Evolutionary conservation across 2,888 invertebrate genomes (phyloP), one percentile per base, ranked within the genome.

Genomic region (Xylota sylvarum): DNA sequence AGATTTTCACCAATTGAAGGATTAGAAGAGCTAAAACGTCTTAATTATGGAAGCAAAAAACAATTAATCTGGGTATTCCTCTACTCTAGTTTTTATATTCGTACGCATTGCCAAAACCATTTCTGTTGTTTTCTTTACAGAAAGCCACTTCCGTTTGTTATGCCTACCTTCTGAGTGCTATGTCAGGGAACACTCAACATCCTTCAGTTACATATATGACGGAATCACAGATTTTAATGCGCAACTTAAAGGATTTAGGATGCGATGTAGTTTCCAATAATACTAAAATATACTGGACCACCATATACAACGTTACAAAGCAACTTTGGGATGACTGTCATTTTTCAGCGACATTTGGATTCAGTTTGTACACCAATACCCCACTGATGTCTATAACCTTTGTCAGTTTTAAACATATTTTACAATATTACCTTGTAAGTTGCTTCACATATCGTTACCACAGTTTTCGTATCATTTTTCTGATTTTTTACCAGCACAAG

Each of bases 361-460:
- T 88, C 23, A 86, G 88, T 14, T 58, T 88, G 7, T 88, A 88
- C 37, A 87, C 85, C 23, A 77, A 70, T 7, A 6, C 23, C 9
- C 64, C 88, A 2, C 72, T 62, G 23, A 89, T 92, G 89, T 90
- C 88, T 70, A 81, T 91, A 3, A 88, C 82, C 7, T 70, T 76
- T 6, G 40, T 79, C 3, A 88, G 89, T 1, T 79, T 92, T 0
- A 88, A 89, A 9, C 84, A 73, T 5, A 88, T 89, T 6, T 58
- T 92, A 5, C 81, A 43, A 17, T 82, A 82, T 19, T 90, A 90
- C 77, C 70, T 90, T 5, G 90, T 90, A 89, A 82, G 89, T 89
- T 64, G 37, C 43, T 30, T 62, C 50, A 30, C 43, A 60, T 14
- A 6, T 10, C 46, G 14, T 17, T 64, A 9, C 10, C 17, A 43